Conservation (phyloP, 2,888 invertebrate genomes). For the Tetropium fuscum region DNA sequence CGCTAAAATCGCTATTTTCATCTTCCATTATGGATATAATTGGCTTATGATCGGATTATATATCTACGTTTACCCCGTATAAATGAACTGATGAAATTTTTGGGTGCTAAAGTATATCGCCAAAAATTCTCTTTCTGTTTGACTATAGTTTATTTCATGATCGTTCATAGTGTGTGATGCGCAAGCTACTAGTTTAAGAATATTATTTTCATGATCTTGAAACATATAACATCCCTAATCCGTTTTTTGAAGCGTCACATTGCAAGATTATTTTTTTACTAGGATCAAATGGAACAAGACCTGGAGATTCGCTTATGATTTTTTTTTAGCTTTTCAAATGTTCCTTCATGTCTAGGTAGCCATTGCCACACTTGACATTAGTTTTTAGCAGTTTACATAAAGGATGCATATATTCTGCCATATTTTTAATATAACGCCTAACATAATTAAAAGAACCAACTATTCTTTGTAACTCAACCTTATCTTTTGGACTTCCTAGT, state of each 20-base stretch:
- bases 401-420: no score
- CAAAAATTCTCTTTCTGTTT: conserved; percentile 40
- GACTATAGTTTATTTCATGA: conserved; percentile 7
- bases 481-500: no score
- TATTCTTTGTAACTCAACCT: no score
- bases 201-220: conserved; percentile 18
- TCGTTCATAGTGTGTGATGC: conserved; percentile 29
- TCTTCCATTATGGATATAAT: conserved; percentile 6
- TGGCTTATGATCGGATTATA: conserved; percentile 19
- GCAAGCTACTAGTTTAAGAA: conserved; percentile 31
- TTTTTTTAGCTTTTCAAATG: conserved; percentile 37
- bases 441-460: no score
- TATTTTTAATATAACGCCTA: no score
- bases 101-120: conserved; percentile 36
- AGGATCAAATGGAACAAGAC: conserved; percentile 38
- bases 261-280: conserved; percentile 36
- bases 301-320: conserved; percentile 36
- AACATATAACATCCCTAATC: conserved; percentile 26
- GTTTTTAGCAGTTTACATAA: no score
- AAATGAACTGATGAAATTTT: conserved; percentile 43
- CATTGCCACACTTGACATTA: no score
- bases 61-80: conserved; percentile 32
- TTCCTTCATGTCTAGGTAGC: conserved; percentile 33
- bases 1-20: no score
- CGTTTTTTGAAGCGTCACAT: conserved; percentile 40